A percentile compares a stretch with the other conserved stretches of the same genome.
These are phyloP conservation scores for Sardinella longiceps DNA, from an alignment of 2,797 vertebrate genomes.

Conservation along the genomic window DNA sequence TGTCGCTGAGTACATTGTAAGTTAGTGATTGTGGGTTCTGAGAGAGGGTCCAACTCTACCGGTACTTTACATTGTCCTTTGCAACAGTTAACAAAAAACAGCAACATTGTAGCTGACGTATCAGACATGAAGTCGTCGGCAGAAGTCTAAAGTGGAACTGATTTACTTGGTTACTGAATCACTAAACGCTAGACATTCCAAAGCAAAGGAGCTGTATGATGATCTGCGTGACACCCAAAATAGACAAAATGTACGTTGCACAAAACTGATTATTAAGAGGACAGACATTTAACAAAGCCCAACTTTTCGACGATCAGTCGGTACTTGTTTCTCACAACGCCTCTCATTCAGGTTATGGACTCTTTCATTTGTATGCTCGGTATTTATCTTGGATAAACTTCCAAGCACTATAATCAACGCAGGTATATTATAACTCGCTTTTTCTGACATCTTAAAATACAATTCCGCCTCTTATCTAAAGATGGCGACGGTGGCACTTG, in stretches of 20 bases:
- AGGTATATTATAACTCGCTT: neutral
- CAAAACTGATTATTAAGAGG: neutral
- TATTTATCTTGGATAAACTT: neutral
- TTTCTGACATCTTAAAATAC: conserved; percentile 26
- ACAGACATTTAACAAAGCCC: conserved; percentile 3
- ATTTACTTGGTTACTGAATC: neutral
- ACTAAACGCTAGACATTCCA: neutral
- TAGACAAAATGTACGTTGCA: neutral
- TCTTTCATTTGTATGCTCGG: neutral
- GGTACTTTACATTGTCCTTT: conserved; percentile 5
- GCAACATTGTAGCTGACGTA: neutral
- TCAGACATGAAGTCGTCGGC: neutral
- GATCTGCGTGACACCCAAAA: neutral
- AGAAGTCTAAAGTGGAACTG: neutral
- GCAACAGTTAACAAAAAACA: neutral
- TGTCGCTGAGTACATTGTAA: neutral
- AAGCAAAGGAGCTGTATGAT: neutral
- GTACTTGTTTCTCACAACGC: neutral
- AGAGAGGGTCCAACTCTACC: neutral
- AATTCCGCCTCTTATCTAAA: conserved; percentile 37
- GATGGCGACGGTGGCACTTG: conserved; percentile 35
- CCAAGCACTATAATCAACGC: neutral
- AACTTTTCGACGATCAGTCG: neutral
- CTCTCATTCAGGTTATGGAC: neutral
- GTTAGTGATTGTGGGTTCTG: neutral